Evolutionary conservation across 2,888 invertebrate genomes (phyloP).

Genomic region (Cantharis rustica): DNA sequence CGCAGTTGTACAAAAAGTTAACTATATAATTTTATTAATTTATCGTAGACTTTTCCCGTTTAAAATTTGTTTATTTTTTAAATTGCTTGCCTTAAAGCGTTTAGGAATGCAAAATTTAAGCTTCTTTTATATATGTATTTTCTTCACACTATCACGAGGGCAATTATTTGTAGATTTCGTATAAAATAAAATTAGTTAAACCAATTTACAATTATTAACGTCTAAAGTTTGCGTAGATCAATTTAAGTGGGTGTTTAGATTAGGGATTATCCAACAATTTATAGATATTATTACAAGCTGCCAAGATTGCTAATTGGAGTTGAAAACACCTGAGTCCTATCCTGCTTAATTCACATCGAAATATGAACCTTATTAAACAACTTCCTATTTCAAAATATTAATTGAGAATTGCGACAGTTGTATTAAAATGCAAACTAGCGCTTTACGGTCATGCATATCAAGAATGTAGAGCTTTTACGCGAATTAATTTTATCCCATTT

Average conservation of each 20-base stretch:
- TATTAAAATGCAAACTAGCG: conserved; percentile 24
- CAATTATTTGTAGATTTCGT: not conserved
- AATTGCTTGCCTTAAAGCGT: not conserved
- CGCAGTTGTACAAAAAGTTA: not conserved
- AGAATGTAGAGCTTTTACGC: conserved; percentile 9
- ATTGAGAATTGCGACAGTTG: conserved; percentile 23
- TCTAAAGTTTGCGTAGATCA: conserved; percentile 49
- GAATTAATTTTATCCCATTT: not conserved
- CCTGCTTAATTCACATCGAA: conserved; percentile 36
- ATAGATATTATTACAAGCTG: conserved; percentile 51
- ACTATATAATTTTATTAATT: not conserved
- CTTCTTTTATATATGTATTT: not conserved
- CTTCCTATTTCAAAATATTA: conserved; percentile 22
- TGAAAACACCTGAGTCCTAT: conserved; percentile 47
- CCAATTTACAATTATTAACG: conserved; percentile 38
- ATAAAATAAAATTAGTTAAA: conserved; percentile 16
- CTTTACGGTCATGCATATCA: conserved; percentile 24
- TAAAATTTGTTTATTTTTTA: conserved; percentile 4
- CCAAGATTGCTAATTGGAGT: conserved; percentile 50
- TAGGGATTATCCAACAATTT: conserved; percentile 54
- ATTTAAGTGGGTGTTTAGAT: conserved; percentile 53
- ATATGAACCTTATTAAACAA: conserved; percentile 28
- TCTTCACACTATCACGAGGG: not conserved
- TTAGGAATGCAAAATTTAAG: not conserved
- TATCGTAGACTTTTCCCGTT: not conserved